Evolutionary conservation across 2,113 vertebrate genomes (phyloP).

Genomic region (Colinus virginianus): DNA sequence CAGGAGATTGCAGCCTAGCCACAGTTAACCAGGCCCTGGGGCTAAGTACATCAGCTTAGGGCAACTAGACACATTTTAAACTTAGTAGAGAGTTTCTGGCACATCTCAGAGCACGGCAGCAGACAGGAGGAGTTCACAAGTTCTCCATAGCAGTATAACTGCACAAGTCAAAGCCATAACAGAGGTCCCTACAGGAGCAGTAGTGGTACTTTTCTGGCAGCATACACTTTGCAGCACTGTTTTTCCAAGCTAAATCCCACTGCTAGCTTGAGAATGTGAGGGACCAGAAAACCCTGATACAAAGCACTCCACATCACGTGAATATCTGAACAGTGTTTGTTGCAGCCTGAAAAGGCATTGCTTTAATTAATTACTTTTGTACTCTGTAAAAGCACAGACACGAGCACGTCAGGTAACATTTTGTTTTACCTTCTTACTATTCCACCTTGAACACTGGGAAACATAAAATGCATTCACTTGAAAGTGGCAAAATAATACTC

Average conservation of each 20-base stretch:
- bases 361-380: background rate
- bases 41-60: background rate
- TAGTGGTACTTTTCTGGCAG: background rate
- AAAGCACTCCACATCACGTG: background rate
- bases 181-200: background rate
- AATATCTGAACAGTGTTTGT: background rate
- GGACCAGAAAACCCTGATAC: background rate
- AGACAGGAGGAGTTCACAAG: background rate
- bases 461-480: background rate
- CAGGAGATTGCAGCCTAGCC: background rate
- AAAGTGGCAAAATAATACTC: background rate
- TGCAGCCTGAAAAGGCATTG: background rate
- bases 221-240: background rate
- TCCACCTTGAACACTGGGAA: background rate
- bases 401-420: background rate
- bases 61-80: background rate
- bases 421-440: background rate
- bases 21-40: background rate
- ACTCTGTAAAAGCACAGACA: background rate
- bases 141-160: rapidly evolving
- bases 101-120: background rate
- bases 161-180: background rate
- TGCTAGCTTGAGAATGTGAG: rapidly evolving
- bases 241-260: background rate
- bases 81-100: background rate